phyloP scores from a whole-genome alignment of 2,113 vertebrate species.

The Puntigrus tetrazona region DNA sequence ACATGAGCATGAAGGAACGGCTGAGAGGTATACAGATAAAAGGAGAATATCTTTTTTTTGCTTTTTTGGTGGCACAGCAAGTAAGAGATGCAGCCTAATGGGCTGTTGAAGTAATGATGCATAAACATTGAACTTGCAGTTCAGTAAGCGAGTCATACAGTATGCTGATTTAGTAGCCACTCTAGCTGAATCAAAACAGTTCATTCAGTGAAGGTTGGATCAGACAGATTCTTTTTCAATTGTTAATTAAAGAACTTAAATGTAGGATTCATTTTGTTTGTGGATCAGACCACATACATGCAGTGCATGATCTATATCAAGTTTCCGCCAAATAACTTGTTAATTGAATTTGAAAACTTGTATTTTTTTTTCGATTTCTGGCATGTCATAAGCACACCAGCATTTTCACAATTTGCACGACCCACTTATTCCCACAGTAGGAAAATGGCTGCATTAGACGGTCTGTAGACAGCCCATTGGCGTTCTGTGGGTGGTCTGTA shows the following conservation, averaged over 20 bases:
- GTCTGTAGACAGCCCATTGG: constrained; percentile 6
- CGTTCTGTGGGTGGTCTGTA: neutral
- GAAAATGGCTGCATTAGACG: neutral
- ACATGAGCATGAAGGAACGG: neutral
- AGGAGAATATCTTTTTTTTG: neutral
- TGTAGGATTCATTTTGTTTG: neutral
- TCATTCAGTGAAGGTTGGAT: neutral
- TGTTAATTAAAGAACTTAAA: neutral
- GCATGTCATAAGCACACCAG: neutral
- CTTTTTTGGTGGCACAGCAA: neutral
- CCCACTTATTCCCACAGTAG: constrained; percentile 19
- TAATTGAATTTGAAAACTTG: neutral
- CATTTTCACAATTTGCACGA: constrained; percentile 10
- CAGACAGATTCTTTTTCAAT: neutral
- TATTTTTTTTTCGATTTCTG: neutral
- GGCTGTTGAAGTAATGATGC: neutral
- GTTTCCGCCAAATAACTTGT: neutral
- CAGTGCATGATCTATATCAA: neutral
- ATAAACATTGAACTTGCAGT: neutral
- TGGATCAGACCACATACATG: neutral
- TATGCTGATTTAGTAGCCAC: neutral
- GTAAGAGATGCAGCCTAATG: neutral
- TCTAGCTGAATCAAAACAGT: neutral
- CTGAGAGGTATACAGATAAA: neutral
- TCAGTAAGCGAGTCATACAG: neutral